Conservation (phyloP, 2,113 vertebrate species). For the Cheilinus undulatus region DNA sequence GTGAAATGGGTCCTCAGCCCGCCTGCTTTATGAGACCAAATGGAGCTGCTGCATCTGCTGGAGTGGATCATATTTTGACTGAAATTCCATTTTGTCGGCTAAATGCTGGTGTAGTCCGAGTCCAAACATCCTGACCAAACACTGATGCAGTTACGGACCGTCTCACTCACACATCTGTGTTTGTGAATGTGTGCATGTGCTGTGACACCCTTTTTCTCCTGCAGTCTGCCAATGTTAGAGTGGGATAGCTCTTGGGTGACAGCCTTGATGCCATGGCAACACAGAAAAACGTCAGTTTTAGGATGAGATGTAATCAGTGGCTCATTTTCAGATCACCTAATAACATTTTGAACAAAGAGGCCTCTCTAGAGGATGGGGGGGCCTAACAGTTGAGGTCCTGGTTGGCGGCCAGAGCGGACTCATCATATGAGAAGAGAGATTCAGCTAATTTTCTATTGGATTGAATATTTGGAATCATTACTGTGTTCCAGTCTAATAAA, state of each 20-base stretch:
- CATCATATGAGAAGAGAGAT: conserved; percentile 24
- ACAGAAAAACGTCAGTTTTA: conserved; percentile 67
- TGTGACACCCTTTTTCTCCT: conserved; percentile 57
- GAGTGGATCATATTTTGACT: conserved; percentile 65
- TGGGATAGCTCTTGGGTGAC: conserved; percentile 76
- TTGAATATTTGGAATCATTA: conserved; percentile 33
- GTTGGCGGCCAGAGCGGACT: conserved; percentile 25
- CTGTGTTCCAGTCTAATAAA: conserved; percentile 36
- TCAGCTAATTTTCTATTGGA: conserved; percentile 52
- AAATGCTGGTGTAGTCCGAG: conserved; percentile 42
- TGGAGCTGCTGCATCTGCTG: conserved; percentile 56
- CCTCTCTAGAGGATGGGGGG: conserved; percentile 12
- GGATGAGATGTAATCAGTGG: conserved; percentile 65
- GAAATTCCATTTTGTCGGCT: conserved; percentile 57
- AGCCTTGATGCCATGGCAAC: conserved; percentile 81
- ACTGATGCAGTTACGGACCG: conserved; percentile 26
- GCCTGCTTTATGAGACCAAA: conserved; percentile 59
- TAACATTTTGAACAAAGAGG: conserved; percentile 63
- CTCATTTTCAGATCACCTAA: conserved; percentile 69
- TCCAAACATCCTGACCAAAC: conserved; percentile 66
- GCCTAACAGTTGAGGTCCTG: conserved; percentile 14
- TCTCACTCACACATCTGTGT: conserved; percentile 60
- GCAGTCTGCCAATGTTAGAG: conserved; percentile 69
- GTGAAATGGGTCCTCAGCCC: conserved; percentile 55
- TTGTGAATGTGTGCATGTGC: conserved; percentile 57